Evolutionary conservation across 2,888 invertebrate genomes (phyloP), one percentile per base, ranked within the genome.

Genomic region (Dryobota labecula): DNA sequence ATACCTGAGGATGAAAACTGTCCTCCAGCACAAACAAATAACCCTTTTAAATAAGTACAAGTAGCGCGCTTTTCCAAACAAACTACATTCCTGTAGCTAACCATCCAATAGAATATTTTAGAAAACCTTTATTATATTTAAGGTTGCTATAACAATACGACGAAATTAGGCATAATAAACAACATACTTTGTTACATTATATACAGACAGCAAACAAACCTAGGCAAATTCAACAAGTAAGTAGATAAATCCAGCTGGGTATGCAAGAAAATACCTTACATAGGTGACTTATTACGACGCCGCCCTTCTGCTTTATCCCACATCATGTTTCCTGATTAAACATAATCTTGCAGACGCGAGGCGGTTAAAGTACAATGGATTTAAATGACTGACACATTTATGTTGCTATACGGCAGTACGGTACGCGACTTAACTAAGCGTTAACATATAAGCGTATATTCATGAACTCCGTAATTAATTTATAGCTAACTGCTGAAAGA

Each of bases 281-380:
- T 71, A 77, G 49, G 75, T 67, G 71, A 80, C 70, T 76, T 76
- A 66, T 75, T 83, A 76, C 78, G 76, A 80, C 73, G 57, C 57
- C 77, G 63, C 65, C 68, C 70, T 67, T 71, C 69, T 80, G 75
- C 74, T 84, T 82, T 86, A 87, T 88, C 77, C 83, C 74, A 75
- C 60, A 84, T 73, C 88, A 86, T 87, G 87, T 87, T 88, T 87
- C 86, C 88, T 90, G 89, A 89, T 90, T 90, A 89, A 89, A 89
- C 85, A 85, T 90, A 89, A 90, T 88, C 86, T 89, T 83, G 70
- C 84, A 83, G 79, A 84, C 84, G 81, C 84, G 84, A 81, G 76
- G 75, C 86, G 86, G 86, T 85, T 86, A 83, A 67, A 85, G 76
- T 84, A 88, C 88, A 89, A 89, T 90, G 87, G 88, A 87, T 89